These are phyloP conservation scores for Labeo rohita DNA, from an alignment of 2,113 vertebrate genomes.

Conservation along the genomic window DNA sequence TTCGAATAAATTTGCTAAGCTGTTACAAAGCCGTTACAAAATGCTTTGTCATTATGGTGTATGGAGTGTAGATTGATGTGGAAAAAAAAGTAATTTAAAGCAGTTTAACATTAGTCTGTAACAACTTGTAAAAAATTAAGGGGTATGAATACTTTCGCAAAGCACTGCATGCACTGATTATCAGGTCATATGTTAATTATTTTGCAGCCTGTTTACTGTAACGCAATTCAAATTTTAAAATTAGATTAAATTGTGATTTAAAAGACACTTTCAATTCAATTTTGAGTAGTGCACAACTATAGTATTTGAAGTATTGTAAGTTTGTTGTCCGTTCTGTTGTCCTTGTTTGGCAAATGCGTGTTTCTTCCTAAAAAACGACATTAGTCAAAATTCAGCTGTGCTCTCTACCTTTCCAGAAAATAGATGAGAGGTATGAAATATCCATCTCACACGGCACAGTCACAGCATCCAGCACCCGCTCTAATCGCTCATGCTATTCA, in stretches of 20 bases:
- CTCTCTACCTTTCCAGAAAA: constrained; percentile 46
- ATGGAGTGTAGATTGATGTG: no score
- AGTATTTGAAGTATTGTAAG: neutral
- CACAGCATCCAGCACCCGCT: constrained; percentile 56
- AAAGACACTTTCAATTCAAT: neutral
- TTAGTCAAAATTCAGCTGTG: constrained; percentile 57
- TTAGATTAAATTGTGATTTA: neutral
- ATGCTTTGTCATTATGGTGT: no score
- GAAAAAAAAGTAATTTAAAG: no score
- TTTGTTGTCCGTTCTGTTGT: neutral
- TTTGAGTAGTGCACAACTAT: neutral
- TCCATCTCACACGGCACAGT: constrained; percentile 49
- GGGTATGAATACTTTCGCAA: no score
- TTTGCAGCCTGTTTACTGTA: neutral
- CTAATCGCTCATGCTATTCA: constrained; percentile 58
- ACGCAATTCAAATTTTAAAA: neutral
- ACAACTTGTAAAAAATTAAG: no score
- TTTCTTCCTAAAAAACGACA: constrained; percentile 58
- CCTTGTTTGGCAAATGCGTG: constrained; percentile 28
- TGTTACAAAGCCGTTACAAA: no score
- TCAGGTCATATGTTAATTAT: no score
- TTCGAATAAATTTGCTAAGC: no score
- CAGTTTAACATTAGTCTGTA: no score
- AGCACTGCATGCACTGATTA: no score
- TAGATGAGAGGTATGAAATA: constrained; percentile 49